A percentile compares a stretch with the other conserved stretches of the same genome.
These are phyloP conservation scores for Pentalonia nigronervosa DNA, from an alignment of 1,140 invertebrate genomes.

Conservation along the genomic window DNA sequence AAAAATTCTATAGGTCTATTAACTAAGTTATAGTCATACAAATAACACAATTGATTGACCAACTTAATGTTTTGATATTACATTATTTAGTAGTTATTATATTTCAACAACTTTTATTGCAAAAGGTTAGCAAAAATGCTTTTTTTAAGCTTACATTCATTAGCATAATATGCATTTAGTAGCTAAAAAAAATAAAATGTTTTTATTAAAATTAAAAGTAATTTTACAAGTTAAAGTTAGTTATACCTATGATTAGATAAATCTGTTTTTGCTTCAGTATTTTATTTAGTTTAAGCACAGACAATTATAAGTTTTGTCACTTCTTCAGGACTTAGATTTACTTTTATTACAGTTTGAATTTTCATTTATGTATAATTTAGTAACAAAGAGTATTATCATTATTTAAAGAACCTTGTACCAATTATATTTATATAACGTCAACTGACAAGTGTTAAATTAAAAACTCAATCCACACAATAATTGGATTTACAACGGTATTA, in stretches of 20 bases:
- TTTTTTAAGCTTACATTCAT: neutral
- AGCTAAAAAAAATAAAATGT: neutral
- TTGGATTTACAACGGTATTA: neutral
- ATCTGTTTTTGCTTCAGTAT: neutral
- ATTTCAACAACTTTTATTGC: neutral
- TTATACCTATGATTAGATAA: neutral
- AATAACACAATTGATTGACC: neutral
- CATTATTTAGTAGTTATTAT: neutral
- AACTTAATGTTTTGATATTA: neutral
- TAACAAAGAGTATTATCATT: neutral
- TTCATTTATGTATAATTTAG: neutral
- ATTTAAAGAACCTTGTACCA: neutral
- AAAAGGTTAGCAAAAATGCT: neutral
- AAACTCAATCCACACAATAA: neutral
- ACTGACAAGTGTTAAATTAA: neutral
- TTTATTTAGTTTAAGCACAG: neutral
- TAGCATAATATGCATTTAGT: neutral
- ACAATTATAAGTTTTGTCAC: neutral
- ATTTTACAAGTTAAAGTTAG: constrained; percentile 9
- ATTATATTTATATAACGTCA: neutral
- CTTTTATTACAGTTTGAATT: neutral
- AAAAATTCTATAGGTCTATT: neutral
- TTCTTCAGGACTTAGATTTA: neutral
- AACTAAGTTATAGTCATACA: neutral
- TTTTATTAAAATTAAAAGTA: constrained; percentile 3